These are phyloP conservation scores for Odontophorus gujanensis DNA, from an alignment of 2,113 vertebrate genomes.

Conservation along the genomic window DNA sequence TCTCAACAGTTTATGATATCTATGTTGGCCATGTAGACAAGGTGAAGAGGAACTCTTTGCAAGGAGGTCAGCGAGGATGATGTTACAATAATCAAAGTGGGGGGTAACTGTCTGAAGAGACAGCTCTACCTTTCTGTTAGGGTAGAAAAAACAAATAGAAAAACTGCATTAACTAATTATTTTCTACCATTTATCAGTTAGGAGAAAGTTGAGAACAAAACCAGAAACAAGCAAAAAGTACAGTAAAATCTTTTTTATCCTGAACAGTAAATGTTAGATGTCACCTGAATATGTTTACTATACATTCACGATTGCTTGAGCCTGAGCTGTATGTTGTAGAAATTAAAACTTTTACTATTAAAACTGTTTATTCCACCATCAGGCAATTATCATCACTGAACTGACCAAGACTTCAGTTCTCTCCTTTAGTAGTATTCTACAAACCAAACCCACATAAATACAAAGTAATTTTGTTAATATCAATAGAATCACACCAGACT, in stretches of 20 bases:
- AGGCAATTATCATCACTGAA: conserved; percentile 11
- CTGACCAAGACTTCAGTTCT: neutral
- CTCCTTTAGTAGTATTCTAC: conserved; percentile 24
- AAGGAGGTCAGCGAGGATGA: neutral
- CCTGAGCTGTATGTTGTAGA: neutral
- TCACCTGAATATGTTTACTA: neutral
- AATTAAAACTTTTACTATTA: neutral
- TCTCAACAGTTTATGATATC: neutral
- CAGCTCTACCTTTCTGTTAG: neutral
- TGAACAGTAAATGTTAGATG: neutral
- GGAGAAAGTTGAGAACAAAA: neutral
- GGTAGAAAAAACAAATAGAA: neutral
- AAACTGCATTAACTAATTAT: neutral
- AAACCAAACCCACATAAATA: conserved; percentile 7
- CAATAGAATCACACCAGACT: conserved; percentile 2
- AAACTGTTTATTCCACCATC: neutral
- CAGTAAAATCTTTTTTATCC: neutral
- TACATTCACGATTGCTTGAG: neutral
- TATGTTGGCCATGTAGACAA: neutral
- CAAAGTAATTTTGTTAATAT: conserved; percentile 9
- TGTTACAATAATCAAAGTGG: neutral
- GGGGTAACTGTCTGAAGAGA: neutral
- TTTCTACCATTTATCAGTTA: neutral
- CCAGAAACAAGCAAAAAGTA: neutral
- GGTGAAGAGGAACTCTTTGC: neutral